Evolutionary conservation across 2,797 vertebrate genomes (phyloP).

Genomic region (Adelosebastes latens): DNA sequence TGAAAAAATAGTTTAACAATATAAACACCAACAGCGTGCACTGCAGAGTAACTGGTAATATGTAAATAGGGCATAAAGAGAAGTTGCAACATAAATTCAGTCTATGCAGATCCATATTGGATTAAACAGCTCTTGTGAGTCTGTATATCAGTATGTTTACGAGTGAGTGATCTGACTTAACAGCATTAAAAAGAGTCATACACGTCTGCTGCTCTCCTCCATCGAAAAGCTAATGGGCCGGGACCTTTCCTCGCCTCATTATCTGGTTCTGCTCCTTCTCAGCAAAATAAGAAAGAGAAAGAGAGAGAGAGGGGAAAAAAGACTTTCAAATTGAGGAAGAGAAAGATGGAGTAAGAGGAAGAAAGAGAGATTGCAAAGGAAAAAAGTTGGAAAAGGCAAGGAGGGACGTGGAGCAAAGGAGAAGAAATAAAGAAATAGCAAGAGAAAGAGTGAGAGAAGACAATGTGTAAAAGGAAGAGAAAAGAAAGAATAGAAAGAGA

Average conservation of each 20-base stretch:
- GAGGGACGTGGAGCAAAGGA: background rate
- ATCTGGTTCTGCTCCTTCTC: constrained; percentile 71
- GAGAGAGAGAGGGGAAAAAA: background rate
- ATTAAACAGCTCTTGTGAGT: background rate
- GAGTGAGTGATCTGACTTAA: constrained; percentile 23
- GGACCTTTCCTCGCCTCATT: constrained; percentile 66
- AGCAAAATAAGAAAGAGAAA: constrained; percentile 12
- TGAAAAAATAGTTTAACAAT: background rate
- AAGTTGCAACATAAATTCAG: background rate
- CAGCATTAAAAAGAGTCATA: constrained; percentile 45
- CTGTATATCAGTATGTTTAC: constrained; percentile 20
- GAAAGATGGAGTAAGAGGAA: background rate
- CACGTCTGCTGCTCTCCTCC: constrained; percentile 50
- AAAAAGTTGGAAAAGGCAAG: background rate
- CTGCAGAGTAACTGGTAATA: background rate
- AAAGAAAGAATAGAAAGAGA: background rate
- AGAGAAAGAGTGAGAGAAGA: background rate
- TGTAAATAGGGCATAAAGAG: background rate
- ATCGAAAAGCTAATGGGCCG: constrained; percentile 57
- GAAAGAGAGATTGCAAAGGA: background rate
- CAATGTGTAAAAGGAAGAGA: background rate
- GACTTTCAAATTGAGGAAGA: background rate
- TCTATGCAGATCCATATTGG: background rate
- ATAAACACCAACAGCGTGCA: background rate
- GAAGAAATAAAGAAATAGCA: background rate